Percentiles rank a stretch among this genome's conserved stretches.
Evolutionary conservation across 2,113 vertebrate genomes (phyloP).

Genomic region (Cebus imitator): DNA sequence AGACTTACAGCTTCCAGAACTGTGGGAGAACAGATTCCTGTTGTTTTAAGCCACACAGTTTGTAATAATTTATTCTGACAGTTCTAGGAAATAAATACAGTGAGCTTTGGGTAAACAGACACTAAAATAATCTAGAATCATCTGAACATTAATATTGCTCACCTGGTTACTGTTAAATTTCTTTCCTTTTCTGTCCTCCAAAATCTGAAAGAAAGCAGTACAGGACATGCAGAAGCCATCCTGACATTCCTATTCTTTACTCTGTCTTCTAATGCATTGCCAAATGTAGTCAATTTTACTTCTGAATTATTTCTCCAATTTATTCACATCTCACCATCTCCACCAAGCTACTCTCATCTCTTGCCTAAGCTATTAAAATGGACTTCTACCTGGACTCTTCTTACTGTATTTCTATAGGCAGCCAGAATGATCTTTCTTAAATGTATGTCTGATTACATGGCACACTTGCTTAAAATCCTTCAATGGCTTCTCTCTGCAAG

Average conservation of each 20-base stretch:
- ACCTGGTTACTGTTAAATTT: background rate
- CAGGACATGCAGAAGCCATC: background rate
- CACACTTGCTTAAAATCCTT: background rate
- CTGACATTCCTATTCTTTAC: background rate
- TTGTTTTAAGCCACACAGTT: background rate
- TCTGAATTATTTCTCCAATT: background rate
- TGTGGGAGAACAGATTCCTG: background rate
- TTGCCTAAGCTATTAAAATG: background rate
- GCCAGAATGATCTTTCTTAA: background rate
- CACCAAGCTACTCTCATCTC: background rate
- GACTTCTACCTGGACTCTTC: background rate
- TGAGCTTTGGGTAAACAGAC: background rate
- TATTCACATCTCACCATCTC: background rate
- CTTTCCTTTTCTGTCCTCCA: background rate
- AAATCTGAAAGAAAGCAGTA: background rate
- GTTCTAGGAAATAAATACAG: background rate
- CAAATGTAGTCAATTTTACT: background rate
- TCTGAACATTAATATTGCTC: background rate
- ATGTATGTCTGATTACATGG: background rate
- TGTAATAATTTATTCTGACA: background rate
- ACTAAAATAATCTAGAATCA: background rate
- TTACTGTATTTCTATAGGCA: background rate
- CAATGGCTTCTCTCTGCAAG: background rate
- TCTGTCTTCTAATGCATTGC: background rate
- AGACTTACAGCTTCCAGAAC: background rate